These are phyloP conservation scores for Crypturellus tataupa DNA, from an alignment of 2,797 vertebrate genomes.

Conservation along the genomic window DNA sequence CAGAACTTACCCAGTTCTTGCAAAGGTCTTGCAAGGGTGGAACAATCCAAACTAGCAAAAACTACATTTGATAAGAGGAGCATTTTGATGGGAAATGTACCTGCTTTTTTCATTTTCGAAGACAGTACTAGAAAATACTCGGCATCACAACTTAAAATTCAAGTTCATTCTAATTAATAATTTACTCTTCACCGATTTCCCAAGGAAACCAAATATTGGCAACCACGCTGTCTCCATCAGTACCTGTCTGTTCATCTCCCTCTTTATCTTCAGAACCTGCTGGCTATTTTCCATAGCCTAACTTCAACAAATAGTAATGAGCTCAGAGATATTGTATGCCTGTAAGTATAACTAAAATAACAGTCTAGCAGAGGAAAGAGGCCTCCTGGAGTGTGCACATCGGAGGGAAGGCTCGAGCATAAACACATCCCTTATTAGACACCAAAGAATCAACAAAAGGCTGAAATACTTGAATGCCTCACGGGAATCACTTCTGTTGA, in stretches of 20 bases:
- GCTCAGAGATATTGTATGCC: neutral
- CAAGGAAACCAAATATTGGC: neutral
- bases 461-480: slow-evolving; percentile 23
- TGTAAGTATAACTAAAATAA: neutral
- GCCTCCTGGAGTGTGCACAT: neutral
- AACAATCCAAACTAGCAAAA: neutral
- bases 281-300: neutral
- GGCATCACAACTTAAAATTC: neutral
- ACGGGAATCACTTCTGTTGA: slow-evolving; percentile 35
- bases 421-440: slow-evolving; percentile 23
- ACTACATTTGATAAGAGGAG: neutral
- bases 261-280: neutral
- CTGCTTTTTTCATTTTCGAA: neutral
- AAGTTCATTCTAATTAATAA: neutral
- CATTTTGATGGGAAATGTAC: neutral
- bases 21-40: neutral
- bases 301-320: neutral
- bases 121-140: neutral
- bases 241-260: neutral
- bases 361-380: neutral
- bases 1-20: neutral
- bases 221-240: neutral
- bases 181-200: neutral
- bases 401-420: neutral
- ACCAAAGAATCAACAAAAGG: slow-evolving; percentile 26